These are phyloP conservation scores for Bos indicus DNA, from an alignment of 2,113 vertebrate species.

Conservation along the genomic window DNA sequence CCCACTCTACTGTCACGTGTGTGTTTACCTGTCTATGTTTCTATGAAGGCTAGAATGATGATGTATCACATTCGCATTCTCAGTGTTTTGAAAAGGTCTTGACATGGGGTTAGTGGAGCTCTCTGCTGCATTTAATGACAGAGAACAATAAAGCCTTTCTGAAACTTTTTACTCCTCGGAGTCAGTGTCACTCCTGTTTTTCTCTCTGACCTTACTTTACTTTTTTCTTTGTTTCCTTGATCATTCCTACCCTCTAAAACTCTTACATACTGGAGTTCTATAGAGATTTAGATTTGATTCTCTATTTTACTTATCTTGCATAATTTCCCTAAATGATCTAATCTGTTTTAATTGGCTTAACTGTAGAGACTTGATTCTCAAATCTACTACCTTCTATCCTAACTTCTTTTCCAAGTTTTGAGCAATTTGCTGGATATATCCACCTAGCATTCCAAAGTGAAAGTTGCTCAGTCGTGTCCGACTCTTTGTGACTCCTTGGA, in stretches of 20 bases:
- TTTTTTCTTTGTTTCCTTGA: not conserved
- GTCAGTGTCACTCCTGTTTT: not conserved
- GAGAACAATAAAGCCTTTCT: not conserved
- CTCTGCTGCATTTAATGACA: not conserved
- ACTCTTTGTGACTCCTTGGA: not conserved
- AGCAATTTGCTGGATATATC: not conserved
- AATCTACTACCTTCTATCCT: not conserved
- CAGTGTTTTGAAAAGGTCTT: not conserved
- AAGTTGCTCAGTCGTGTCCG: fast-evolving
- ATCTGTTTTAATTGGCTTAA: not conserved
- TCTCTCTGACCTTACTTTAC: not conserved
- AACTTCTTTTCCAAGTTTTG: not conserved
- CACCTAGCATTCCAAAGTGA: not conserved
- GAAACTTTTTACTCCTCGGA: not conserved
- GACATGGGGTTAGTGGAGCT: not conserved
- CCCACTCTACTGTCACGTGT: not conserved
- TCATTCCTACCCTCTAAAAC: not conserved
- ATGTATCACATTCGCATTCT: not conserved
- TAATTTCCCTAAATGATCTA: not conserved
- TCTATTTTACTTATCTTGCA: not conserved
- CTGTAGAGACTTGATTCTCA: not conserved
- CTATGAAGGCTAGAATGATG: not conserved
- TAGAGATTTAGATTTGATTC: not conserved
- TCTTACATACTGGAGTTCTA: not conserved
- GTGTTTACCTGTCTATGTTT: not conserved